Percentiles rank a stretch among this genome's conserved stretches.
Conservation (phyloP, 2,113 vertebrate genomes). For the Rhinolophus ferrumequinum region DNA sequence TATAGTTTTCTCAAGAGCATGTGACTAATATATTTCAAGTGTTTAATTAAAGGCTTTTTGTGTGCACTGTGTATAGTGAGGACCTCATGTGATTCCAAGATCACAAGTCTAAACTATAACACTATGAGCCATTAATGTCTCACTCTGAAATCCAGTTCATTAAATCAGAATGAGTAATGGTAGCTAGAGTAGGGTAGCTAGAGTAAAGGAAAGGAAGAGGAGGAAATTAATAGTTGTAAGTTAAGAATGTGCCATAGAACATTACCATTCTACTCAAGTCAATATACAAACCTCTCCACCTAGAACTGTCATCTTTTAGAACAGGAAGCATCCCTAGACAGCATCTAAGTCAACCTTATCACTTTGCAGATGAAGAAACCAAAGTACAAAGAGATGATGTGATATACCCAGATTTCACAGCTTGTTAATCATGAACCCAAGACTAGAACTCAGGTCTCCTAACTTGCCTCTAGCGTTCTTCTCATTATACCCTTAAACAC, state of each 20-base stretch:
- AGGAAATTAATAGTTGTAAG: neutral
- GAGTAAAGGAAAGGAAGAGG: neutral
- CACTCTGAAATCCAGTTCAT: constrained; percentile 36
- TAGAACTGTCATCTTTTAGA: neutral
- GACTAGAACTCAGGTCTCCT: neutral
- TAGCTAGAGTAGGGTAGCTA: neutral
- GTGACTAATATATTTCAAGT: constrained; percentile 72
- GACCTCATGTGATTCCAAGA: constrained; percentile 34
- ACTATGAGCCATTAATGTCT: neutral
- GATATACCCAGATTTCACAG: neutral
- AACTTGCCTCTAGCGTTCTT: neutral
- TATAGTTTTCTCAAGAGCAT: constrained; percentile 73
- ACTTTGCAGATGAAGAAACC: neutral
- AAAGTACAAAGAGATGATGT: neutral
- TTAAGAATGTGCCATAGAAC: neutral
- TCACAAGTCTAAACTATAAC: constrained; percentile 33
- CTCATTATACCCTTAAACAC: neutral
- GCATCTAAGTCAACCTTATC: neutral
- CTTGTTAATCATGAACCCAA: neutral
- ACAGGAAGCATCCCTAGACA: neutral
- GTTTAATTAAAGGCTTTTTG: constrained; percentile 68
- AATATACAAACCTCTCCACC: neutral
- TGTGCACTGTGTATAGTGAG: neutral
- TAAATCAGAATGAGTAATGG: constrained; percentile 19
- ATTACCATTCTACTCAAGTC: neutral